A percentile compares a stretch with the other conserved stretches of the same genome.
These are phyloP conservation scores for Brienomyrus longianalis DNA, from an alignment of 2,113 vertebrate genomes.

Conservation along the genomic window DNA sequence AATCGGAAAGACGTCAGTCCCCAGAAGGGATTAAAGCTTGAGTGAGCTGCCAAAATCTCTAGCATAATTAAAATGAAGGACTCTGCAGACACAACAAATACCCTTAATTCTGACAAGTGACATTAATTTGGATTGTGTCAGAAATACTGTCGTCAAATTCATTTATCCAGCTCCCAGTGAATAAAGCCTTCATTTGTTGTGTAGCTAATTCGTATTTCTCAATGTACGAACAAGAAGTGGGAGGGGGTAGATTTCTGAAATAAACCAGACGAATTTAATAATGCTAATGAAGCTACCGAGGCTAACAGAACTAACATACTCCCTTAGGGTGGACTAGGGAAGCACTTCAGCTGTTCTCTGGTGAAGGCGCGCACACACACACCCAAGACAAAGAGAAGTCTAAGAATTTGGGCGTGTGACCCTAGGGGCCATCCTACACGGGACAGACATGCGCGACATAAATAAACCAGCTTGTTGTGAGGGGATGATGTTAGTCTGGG, in stretches of 20 bases:
- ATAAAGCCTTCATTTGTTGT: constrained; percentile 28
- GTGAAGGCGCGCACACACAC: background rate
- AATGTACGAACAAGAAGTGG: background rate
- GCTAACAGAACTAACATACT: background rate
- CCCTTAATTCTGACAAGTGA: background rate
- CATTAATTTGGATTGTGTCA: background rate
- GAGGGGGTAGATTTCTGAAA: background rate
- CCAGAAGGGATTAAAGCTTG: background rate
- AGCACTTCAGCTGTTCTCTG: background rate
- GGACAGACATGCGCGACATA: background rate
- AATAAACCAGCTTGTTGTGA: background rate
- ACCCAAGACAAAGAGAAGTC: background rate
- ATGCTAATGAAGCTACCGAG: background rate
- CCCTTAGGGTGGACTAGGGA: background rate
- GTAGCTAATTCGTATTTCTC: constrained; percentile 2
- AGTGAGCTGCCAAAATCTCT: background rate
- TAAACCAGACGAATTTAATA: background rate
- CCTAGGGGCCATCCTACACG: background rate
- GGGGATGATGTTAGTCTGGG: background rate
- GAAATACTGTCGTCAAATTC: background rate
- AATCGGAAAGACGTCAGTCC: background rate
- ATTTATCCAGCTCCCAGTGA: background rate
- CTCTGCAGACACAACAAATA: constrained; percentile 25
- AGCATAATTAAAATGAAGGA: background rate
- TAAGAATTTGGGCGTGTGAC: background rate